Conservation (phyloP, 2,888 invertebrate genomes). For the Diogma glabrata region DNA sequence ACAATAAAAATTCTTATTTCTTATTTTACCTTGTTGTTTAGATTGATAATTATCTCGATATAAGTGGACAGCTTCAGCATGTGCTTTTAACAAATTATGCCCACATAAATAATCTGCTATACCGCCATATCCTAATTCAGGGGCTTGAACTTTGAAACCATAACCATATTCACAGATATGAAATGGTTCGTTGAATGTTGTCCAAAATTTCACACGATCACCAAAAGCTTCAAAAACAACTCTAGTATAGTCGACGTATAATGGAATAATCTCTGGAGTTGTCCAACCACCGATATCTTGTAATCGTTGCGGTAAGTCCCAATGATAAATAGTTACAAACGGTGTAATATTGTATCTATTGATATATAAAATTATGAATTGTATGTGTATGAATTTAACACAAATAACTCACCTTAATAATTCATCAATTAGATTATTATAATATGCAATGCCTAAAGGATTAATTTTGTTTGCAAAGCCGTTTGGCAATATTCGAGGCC, state of each 20-base stretch:
- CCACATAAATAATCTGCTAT: conserved; percentile 55
- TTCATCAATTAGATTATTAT: conserved; percentile 62
- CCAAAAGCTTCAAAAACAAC: conserved; percentile 49
- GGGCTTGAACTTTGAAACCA: conserved; percentile 47
- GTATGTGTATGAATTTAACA: no score
- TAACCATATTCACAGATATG: conserved; percentile 36
- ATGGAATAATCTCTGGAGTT: conserved; percentile 50
- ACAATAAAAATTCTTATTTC: no score
- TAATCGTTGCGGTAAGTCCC: conserved; percentile 54
- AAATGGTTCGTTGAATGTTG: conserved; percentile 66
- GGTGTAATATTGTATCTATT: conserved; percentile 52
- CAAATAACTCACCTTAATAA: conserved; percentile 36
- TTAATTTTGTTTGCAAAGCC: conserved; percentile 56
- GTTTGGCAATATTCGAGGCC: conserved; percentile 62
- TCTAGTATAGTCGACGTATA: conserved; percentile 51
- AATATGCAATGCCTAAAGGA: conserved; percentile 59
- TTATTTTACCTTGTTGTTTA: conserved; percentile 46
- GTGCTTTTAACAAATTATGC: conserved; percentile 61
- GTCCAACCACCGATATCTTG: conserved; percentile 58
- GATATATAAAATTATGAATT: no score
- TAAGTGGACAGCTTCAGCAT: conserved; percentile 56
- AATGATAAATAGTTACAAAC: conserved; percentile 58
- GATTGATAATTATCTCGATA: conserved; percentile 47
- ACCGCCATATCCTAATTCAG: conserved; percentile 46
- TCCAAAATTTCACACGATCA: conserved; percentile 54